These are phyloP conservation scores for Lathamus discolor DNA, from an alignment of 2,113 vertebrate genomes.

Conservation along the genomic window DNA sequence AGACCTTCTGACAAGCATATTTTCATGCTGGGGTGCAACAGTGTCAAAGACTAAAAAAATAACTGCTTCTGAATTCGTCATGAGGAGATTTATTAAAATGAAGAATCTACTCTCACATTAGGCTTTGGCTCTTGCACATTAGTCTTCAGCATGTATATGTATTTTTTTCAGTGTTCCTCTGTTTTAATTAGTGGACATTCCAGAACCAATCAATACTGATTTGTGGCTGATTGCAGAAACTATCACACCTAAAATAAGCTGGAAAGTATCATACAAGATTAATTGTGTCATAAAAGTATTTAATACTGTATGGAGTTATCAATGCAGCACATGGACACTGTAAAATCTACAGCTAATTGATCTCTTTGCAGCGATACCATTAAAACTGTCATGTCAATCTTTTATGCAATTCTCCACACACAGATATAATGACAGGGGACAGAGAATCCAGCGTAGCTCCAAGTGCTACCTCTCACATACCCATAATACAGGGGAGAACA, in stretches of 20 bases:
- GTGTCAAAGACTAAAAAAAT: background rate
- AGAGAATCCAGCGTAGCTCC: background rate
- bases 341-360: background rate
- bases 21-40: background rate
- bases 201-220: constrained; percentile 6
- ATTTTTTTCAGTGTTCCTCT: background rate
- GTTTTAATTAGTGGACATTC: background rate
- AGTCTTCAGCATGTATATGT: background rate
- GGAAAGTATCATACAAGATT: background rate
- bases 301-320: background rate
- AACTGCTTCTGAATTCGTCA: background rate
- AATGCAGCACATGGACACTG: background rate
- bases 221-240: background rate
- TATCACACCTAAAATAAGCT: background rate
- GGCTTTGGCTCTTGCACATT: background rate
- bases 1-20: background rate
- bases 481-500: background rate
- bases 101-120: background rate
- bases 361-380: background rate
- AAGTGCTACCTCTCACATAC: background rate
- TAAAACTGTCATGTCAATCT: background rate
- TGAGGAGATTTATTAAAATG: background rate
- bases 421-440: background rate
- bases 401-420: background rate
- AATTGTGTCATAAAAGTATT: background rate